Evolutionary conservation across 1,140 invertebrate genomes (phyloP), one percentile per base, ranked within the genome.

Genomic region (Micrasema minimum): DNA sequence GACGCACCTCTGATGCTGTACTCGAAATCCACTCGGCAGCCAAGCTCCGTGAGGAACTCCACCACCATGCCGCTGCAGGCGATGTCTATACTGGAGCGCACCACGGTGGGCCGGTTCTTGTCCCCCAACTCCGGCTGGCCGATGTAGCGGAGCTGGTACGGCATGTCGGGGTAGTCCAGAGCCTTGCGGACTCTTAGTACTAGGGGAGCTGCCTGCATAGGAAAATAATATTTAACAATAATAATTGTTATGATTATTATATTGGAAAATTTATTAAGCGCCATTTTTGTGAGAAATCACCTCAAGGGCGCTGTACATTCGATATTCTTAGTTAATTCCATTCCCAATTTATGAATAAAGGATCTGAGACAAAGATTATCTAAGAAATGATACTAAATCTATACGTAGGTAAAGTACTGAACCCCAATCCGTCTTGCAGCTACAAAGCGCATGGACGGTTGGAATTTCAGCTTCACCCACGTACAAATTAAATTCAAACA

Each of bases 21-120:
- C 84, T 98, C 96, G 86, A 96, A 97, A 78, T 98, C 96, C 53
- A 94, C 82, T 71, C 92, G 85, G 77, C 92, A 95, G 7, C 96
- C 96, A 75, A 98, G 84, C 86, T 98, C 96, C 59, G 90, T 93
- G 0, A 99, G 86, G 81, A 98, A 99, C 74, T 97, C 94, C 0
- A 95, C 89, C 9, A 98, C 89, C 77, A 96, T 96, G 26, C 89
- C 90, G 74, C 91, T 96, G 53, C 93, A 95, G 1, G 93, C 93
- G 69, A 97, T 93, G 80, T 99, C 96, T 71, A 98, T 91, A 77
- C 94, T 96, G 23, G 90, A 96, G 37, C 96, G 85, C 2, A 98
- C 91, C 20, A 98, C 88, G 2, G 96, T 97, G 0, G 94, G 94
- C 16, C 95, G 83, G 50, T 90, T 92, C 80, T 96, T 95, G 79